phyloP scores from a whole-genome alignment of 2,113 vertebrate genomes.

The Tinamus guttatus region DNA sequence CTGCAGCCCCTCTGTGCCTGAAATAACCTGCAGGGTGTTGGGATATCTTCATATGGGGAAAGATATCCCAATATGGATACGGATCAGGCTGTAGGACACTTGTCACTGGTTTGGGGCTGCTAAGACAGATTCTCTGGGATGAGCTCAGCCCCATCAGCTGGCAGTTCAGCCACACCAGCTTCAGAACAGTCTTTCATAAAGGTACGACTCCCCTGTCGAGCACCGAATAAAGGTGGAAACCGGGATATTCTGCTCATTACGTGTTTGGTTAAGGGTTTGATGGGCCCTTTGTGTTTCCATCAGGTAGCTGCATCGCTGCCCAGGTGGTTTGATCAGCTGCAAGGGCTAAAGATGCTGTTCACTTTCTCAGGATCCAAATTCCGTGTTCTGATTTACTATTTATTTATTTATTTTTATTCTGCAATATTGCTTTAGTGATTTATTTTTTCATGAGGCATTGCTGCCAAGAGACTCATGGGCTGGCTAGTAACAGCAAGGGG shows the following conservation, averaged over 20 bases:
- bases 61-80: no score
- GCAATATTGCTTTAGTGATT: background rate
- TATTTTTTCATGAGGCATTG: background rate
- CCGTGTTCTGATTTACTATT: background rate
- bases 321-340: background rate
- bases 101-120: background rate
- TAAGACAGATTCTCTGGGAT: background rate
- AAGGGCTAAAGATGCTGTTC: background rate
- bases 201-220: background rate
- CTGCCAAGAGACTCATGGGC: background rate
- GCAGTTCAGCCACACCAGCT: background rate
- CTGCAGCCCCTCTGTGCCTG: background rate
- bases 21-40: background rate
- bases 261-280: background rate
- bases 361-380: background rate
- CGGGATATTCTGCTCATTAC: background rate
- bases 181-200: background rate
- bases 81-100: background rate
- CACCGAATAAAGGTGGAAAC: background rate
- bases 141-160: background rate
- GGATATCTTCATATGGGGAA: background rate
- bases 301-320: background rate
- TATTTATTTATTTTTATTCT: background rate
- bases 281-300: background rate
- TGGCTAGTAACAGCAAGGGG: background rate